A percentile compares a stretch with the other conserved stretches of the same genome.
phyloP scores from a whole-genome alignment of 1,140 invertebrate genomes.

The Anagrus nilaparvatae region DNA sequence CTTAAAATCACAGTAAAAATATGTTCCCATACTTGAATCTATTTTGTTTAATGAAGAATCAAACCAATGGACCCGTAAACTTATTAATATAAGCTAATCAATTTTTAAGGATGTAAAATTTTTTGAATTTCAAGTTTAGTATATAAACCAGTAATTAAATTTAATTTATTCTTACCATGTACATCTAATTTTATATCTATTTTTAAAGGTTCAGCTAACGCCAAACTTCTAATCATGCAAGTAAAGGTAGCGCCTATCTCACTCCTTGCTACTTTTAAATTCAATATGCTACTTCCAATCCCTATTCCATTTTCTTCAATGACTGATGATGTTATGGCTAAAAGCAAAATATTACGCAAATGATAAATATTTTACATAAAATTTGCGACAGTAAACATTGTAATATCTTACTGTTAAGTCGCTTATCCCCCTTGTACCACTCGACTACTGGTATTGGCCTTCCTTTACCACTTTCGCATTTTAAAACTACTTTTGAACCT shows the following conservation, averaged over 20 bases:
- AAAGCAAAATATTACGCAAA: constrained; percentile 12
- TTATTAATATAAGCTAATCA: no score
- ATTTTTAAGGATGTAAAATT: no score
- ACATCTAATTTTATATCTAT: constrained; percentile 63
- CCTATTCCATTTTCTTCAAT: constrained; percentile 48
- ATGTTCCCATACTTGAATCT: no score
- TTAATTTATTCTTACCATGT: constrained; percentile 66
- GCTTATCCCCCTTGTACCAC: constrained; percentile 62
- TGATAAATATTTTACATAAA: neutral
- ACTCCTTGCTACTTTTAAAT: constrained; percentile 58
- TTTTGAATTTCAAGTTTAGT: no score
- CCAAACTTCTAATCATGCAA: constrained; percentile 65
- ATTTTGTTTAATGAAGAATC: no score
- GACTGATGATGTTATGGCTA: constrained; percentile 32
- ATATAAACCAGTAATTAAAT: no score
- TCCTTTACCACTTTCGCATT: constrained; percentile 62
- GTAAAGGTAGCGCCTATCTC: constrained; percentile 67
- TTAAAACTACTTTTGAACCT: constrained; percentile 52
- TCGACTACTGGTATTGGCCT: constrained; percentile 65
- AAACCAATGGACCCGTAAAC: no score
- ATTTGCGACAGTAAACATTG: constrained; percentile 9
- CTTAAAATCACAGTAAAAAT: no score
- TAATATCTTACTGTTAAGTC: constrained; percentile 53
- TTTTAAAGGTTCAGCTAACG: constrained; percentile 56
- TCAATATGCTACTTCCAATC: constrained; percentile 51